Evolutionary conservation across 2,113 vertebrate genomes (phyloP).

Genomic region (Erpornis zantholeuca): DNA sequence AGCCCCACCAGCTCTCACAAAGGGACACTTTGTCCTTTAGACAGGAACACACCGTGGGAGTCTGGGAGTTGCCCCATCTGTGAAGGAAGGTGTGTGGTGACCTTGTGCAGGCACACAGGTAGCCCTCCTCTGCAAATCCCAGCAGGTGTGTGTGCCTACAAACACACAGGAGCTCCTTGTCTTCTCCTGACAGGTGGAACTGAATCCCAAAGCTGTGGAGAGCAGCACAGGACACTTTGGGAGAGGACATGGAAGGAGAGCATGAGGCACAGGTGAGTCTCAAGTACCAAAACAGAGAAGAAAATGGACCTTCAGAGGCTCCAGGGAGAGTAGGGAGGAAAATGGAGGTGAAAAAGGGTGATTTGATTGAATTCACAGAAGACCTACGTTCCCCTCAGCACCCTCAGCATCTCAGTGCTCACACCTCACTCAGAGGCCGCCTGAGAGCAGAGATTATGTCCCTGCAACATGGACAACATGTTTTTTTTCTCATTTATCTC

Average conservation of each 20-base stretch:
- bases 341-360: neutral
- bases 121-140: neutral
- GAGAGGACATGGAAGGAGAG: neutral
- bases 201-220: neutral
- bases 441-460: neutral
- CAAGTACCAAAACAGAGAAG: neutral
- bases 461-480: neutral
- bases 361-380: neutral
- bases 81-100: neutral
- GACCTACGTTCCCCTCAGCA: neutral
- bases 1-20: too few relatives aligned
- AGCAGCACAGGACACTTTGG: neutral
- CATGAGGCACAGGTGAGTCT: neutral
- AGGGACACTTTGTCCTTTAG: neutral
- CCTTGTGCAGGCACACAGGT: accelerated
- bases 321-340: too few relatives aligned
- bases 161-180: neutral
- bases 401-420: neutral
- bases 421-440: neutral
- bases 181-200: neutral
- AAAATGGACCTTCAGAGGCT: neutral
- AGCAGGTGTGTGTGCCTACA: accelerated
- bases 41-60: accelerated
- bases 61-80: neutral
- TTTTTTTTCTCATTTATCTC: neutral